These are phyloP conservation scores for Paralichthys olivaceus DNA, from an alignment of 2,113 vertebrate genomes.

Conservation along the genomic window DNA sequence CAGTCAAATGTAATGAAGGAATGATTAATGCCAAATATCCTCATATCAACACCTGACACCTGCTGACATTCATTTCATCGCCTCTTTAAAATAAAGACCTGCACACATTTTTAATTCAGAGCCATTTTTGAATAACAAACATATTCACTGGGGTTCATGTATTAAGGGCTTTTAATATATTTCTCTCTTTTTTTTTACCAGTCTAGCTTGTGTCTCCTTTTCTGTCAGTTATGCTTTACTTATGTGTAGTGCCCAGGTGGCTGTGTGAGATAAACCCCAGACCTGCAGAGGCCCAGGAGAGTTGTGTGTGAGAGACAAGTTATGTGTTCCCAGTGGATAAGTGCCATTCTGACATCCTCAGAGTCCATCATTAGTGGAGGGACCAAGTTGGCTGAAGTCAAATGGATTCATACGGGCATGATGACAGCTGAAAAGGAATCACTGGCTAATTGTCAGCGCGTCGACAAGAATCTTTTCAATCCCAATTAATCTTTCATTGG, in stretches of 20 bases:
- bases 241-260: conserved; percentile 51
- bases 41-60: conserved; percentile 14
- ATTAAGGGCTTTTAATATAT: conserved; percentile 30
- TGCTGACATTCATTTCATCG: background rate
- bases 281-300: conserved; percentile 23
- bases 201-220: conserved; percentile 9
- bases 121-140: conserved; percentile 18
- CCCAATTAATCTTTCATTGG: conserved; percentile 51
- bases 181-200: conserved; percentile 22
- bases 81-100: conserved; percentile 5
- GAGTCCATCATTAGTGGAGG: conserved; percentile 57
- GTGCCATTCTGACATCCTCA: conserved; percentile 48
- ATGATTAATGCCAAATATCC: background rate
- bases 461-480: conserved; percentile 28
- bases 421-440: conserved; percentile 52
- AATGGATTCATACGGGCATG: conserved; percentile 48
- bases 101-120: conserved; percentile 6
- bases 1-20: conserved; percentile 4
- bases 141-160: conserved; percentile 12
- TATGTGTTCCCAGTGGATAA: conserved; percentile 51
- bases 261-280: conserved; percentile 59
- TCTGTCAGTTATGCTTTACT: conserved; percentile 47
- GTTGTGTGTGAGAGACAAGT: conserved; percentile 16
- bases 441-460: conserved; percentile 42
- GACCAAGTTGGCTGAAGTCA: conserved; percentile 40